A percentile compares a stretch with the other conserved stretches of the same genome.
Conservation (phyloP, 2,888 invertebrate genomes). For the Disparrhopalites patrizii region DNA sequence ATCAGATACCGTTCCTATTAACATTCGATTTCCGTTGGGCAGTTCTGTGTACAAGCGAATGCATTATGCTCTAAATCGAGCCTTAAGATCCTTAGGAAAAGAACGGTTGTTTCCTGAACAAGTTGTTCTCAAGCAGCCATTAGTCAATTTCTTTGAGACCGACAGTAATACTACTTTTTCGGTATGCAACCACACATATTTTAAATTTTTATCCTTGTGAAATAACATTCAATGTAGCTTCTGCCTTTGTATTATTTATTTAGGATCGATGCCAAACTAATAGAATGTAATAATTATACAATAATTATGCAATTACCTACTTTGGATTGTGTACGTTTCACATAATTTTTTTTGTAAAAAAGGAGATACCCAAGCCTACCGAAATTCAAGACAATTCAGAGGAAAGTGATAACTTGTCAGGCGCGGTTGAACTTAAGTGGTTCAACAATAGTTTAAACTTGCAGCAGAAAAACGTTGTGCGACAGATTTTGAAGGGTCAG, state of each 20-base stretch:
- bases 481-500: conserved; percentile 70
- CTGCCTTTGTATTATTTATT: too few species aligned
- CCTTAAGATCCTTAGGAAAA: conserved; percentile 60
- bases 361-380: neutral
- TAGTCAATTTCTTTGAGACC: conserved; percentile 52
- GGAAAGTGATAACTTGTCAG: neutral
- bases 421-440: conserved; percentile 57
- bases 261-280: neutral
- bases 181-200: neutral
- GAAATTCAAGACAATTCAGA: neutral
- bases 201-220: neutral
- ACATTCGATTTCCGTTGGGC: conserved; percentile 68
- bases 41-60: conserved; percentile 62
- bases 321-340: too few species aligned
- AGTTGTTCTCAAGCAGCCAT: conserved; percentile 54
- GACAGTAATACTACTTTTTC: too few species aligned
- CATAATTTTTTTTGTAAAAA: too few species aligned
- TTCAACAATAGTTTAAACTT: conserved; percentile 68
- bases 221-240: neutral
- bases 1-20: conserved; percentile 71
- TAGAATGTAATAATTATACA: too few species aligned
- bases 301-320: too few species aligned
- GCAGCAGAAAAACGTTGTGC: conserved; percentile 75
- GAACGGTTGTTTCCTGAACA: conserved; percentile 68
- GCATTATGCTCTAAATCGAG: conserved; percentile 69